phyloP scores from a whole-genome alignment of 1,140 invertebrate genomes.

The Leptinotarsa undecemlineata region DNA sequence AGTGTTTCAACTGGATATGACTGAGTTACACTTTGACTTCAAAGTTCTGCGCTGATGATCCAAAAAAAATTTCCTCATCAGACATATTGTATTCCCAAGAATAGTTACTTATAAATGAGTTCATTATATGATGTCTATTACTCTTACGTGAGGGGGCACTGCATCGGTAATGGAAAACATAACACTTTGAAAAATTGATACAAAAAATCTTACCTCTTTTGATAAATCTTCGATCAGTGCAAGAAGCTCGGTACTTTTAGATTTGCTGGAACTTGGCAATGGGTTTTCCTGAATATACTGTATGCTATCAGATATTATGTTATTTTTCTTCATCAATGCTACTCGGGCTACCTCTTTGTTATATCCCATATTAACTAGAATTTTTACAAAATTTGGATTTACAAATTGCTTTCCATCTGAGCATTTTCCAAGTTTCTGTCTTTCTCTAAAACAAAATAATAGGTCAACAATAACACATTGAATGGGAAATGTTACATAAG shows the following conservation, averaged over 20 bases:
- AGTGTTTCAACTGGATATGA: constrained; percentile 5
- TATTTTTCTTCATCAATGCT: constrained; percentile 68
- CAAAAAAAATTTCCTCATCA: too few relatives aligned
- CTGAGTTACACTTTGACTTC: background rate
- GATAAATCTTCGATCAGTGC: constrained; percentile 57
- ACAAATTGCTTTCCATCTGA: constrained; percentile 60
- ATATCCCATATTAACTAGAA: constrained; percentile 71
- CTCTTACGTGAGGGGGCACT: too few relatives aligned
- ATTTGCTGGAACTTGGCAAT: constrained; percentile 50
- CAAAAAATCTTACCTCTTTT: constrained; percentile 43
- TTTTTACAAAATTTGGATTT: constrained; percentile 60
- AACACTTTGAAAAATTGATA: too few relatives aligned
- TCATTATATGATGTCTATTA: too few relatives aligned
- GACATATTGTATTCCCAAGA: too few relatives aligned
- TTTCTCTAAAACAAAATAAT: constrained; percentile 49
- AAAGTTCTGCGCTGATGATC: too few relatives aligned
- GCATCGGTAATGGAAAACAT: too few relatives aligned
- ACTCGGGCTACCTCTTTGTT: constrained; percentile 58
- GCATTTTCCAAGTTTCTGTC: constrained; percentile 56
- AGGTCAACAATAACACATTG: background rate
- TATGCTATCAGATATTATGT: constrained; percentile 68
- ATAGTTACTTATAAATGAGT: too few relatives aligned
- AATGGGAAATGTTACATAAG: background rate
- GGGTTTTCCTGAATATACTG: constrained; percentile 66
- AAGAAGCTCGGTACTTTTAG: constrained; percentile 50